Evolutionary conservation across 1,140 invertebrate species (phyloP), one percentile per base, ranked within the genome.

Genomic region (Drosophila nigromelanica): DNA sequence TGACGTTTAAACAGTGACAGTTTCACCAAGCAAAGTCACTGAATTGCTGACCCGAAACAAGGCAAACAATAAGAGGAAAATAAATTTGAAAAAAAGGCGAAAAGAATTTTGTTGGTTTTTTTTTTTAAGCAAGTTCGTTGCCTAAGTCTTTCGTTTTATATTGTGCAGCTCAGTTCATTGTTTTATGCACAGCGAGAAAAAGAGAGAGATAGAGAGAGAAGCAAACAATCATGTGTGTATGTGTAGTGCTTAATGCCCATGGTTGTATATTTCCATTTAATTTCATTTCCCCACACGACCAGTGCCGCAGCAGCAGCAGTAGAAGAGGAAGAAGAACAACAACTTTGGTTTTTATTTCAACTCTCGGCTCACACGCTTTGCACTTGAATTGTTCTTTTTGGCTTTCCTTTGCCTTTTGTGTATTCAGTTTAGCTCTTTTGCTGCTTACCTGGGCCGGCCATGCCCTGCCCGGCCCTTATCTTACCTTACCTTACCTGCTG

Each of bases 141-240:
- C 79, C 76, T 82, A 90, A 90, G 81, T 90, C 86, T 86, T 90
- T 90, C 71, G 86, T 89, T 90, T 76, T 59, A 55, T 67, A 24
- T 47, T 55, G 21, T 64, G 24, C 15, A 10, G 40, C 27, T 51
- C 45, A 58, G 43, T 77, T 58, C 39, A 33, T 73, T 72, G 64
- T 62, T 79, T 55, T 56, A 66, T 54, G 43, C 14, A 14, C 14
- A 33, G 43, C 30, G 33, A 60, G 35, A 45, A 14, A 15, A 1
- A 47, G 43, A 10, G 1, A 56, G 12, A 18, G 30, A 10, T 0
- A 35, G 12, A 18, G 21, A 10, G 0, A 35, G 0, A 35, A 2
- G 33, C 8, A 35, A 7, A 8, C 8, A 54, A n/a, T 11, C 35
- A 18, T 12, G 42, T 35, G 60, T 59, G 27, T 45, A 55, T 55